These are phyloP conservation scores for Conger conger DNA, from an alignment of 2,113 vertebrate species.

Conservation along the genomic window DNA sequence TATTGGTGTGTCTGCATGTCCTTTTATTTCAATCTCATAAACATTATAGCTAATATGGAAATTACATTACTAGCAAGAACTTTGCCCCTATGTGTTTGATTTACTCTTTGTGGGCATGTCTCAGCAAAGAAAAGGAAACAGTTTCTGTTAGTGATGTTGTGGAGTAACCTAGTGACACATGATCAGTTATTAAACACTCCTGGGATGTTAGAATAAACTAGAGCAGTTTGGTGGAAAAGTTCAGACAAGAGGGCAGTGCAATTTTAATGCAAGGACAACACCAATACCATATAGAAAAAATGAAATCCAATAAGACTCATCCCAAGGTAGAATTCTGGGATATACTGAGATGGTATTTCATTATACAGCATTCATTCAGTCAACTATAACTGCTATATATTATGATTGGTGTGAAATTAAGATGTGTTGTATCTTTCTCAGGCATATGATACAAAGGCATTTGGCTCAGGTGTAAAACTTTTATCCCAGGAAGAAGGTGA, in stretches of 20 bases:
- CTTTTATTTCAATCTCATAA: too few relatives aligned
- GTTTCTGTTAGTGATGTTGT: neutral
- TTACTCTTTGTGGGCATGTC: neutral
- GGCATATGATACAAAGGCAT: neutral
- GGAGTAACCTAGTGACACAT: neutral
- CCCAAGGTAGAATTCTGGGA: neutral
- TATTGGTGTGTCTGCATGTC: too few relatives aligned
- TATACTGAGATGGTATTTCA: neutral
- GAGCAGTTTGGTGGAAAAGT: too few relatives aligned
- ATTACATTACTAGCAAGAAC: too few relatives aligned
- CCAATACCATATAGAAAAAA: neutral
- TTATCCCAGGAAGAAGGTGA: too few relatives aligned
- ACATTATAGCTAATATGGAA: too few relatives aligned
- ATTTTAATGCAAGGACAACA: neutral
- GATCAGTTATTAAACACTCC: neutral
- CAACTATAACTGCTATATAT: neutral
- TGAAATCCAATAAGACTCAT: neutral
- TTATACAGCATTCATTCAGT: neutral
- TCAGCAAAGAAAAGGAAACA: neutral
- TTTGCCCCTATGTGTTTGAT: neutral
- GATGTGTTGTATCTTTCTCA: neutral
- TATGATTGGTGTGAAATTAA: neutral
- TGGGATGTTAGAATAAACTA: neutral
- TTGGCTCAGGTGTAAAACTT: too few relatives aligned
- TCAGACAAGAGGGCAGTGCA: too few relatives aligned